A percentile compares a stretch with the other conserved stretches of the same genome.
phyloP scores from a whole-genome alignment of 2,888 invertebrate species.

The Clanis bilineata region DNA sequence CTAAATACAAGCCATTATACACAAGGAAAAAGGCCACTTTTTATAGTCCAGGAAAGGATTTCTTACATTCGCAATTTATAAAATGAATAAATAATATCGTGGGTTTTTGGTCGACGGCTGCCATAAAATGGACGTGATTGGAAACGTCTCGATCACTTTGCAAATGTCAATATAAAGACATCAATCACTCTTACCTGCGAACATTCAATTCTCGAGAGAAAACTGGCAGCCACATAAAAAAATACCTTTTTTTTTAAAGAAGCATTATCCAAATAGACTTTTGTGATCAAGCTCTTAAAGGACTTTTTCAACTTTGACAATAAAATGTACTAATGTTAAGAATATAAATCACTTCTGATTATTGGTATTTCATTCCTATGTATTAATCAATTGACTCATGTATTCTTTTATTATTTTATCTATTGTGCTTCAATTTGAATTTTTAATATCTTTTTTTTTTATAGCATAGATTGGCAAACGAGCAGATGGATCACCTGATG shows the following conservation, averaged over 20 bases:
- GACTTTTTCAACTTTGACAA: constrained; percentile 30
- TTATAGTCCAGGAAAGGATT: background rate
- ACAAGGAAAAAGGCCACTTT: background rate
- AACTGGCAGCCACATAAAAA: constrained; percentile 46
- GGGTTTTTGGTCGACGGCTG: constrained; percentile 25
- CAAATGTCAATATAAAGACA: constrained; percentile 58
- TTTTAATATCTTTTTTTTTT: too few species aligned
- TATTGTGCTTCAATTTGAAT: too few species aligned
- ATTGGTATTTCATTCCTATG: background rate
- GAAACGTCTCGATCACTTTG: constrained; percentile 52
- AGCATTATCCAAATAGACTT: constrained; percentile 40
- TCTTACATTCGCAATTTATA: constrained; percentile 11
- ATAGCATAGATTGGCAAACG: too few species aligned
- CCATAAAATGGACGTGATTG: constrained; percentile 45
- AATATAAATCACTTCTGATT: constrained; percentile 3
- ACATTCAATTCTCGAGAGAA: constrained; percentile 57
- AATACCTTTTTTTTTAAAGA: constrained; percentile 39
- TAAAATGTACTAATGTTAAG: constrained; percentile 34
- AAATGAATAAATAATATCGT: constrained; percentile 22
- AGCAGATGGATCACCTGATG: too few species aligned
- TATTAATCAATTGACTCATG: background rate
- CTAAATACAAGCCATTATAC: background rate
- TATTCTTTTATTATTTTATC: too few species aligned
- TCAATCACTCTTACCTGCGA: constrained; percentile 64
- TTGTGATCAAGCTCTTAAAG: constrained; percentile 29